These are phyloP conservation scores for Pseudochaenichthys georgianus DNA, from an alignment of 2,797 vertebrate genomes.

Conservation along the genomic window DNA sequence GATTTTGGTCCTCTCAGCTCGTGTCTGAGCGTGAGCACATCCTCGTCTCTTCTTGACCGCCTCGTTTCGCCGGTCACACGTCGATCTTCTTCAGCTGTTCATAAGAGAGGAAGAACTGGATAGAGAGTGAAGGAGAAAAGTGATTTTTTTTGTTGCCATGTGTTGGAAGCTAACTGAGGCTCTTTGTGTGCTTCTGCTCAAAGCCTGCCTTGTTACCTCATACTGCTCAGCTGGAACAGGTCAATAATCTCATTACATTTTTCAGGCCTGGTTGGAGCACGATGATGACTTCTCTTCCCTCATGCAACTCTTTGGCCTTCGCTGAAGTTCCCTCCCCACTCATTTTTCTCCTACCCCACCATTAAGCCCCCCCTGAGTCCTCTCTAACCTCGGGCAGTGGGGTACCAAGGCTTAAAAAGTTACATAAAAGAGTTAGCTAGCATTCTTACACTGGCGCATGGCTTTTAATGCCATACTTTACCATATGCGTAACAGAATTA, in stretches of 20 bases:
- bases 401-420: constrained; percentile 33
- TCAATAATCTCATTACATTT: constrained; percentile 56
- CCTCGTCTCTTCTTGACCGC: background rate
- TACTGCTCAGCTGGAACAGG: constrained; percentile 26
- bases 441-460: constrained; percentile 1
- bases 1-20: constrained; percentile 59
- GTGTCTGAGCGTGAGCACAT: constrained; percentile 11
- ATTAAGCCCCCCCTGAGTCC: background rate
- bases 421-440: constrained; percentile 51
- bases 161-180: background rate
- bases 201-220: constrained; percentile 29
- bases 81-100: constrained; percentile 84
- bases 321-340: constrained; percentile 1
- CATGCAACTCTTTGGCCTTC: constrained; percentile 16
- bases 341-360: background rate
- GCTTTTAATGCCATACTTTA: constrained; percentile 15
- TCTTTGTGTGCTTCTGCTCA: constrained; percentile 32
- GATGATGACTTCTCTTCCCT: background rate
- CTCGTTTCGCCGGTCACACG: constrained; percentile 59
- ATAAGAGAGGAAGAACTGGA: constrained; percentile 85
- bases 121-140: constrained; percentile 66
- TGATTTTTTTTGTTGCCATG: background rate
- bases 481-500: constrained; percentile 15
- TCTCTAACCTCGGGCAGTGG: constrained; percentile 1
- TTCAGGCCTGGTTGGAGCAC: constrained; percentile 40